phyloP scores from a whole-genome alignment of 2,797 vertebrate species.

The Xiphorhynchus erythropygius region DNA sequence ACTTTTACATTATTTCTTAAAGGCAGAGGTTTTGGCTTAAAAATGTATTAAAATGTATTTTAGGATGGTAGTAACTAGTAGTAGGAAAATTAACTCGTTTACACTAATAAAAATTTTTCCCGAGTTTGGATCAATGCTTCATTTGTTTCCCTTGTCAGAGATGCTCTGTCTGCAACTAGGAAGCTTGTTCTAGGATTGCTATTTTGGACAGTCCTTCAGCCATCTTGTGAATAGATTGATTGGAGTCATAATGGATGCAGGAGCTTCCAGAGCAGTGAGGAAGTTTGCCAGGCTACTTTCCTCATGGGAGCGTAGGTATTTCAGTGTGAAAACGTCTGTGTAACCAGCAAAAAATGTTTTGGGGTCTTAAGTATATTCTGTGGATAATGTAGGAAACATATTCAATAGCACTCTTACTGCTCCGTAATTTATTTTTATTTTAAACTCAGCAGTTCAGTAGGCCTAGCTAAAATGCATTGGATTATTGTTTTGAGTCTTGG shows the following conservation, averaged over 20 bases:
- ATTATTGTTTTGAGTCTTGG: not conserved
- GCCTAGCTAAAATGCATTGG: not conserved
- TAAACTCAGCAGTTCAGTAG: not conserved
- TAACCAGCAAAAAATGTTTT: not conserved
- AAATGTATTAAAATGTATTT: not conserved
- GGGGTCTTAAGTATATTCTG: not conserved
- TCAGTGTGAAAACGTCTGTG: not conserved
- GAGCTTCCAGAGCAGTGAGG: not conserved
- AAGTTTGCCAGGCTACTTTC: not conserved
- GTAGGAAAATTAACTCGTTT: not conserved
- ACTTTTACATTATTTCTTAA: not conserved
- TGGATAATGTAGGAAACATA: not conserved
- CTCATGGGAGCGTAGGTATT: not conserved
- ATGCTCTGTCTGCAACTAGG: not conserved
- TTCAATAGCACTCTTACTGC: not conserved
- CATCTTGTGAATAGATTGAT: not conserved
- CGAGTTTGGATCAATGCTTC: not conserved
- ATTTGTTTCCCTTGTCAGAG: not conserved
- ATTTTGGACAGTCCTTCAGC: not conserved
- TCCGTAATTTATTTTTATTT: not conserved
- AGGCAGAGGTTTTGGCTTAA: not conserved
- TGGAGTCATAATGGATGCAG: not conserved
- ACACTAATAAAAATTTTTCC: not conserved
- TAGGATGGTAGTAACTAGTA: not conserved
- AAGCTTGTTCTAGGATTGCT: not conserved